Evolutionary conservation across 2,797 vertebrate genomes (phyloP).

Genomic region (Coluber constrictor): DNA sequence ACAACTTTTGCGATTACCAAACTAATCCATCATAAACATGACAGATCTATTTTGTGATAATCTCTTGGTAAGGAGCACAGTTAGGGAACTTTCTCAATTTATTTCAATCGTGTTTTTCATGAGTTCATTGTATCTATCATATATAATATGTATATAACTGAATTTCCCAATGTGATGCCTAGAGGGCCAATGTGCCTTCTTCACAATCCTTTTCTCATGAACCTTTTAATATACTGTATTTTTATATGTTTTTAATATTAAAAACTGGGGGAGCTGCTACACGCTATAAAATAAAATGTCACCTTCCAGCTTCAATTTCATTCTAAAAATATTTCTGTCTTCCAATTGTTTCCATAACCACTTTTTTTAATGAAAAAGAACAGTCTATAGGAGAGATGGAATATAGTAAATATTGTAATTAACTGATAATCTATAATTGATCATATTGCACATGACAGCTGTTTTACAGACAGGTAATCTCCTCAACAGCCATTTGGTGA

Average conservation of each 20-base stretch:
- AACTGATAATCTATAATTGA: not conserved
- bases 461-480: not conserved
- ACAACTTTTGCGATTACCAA: conserved; percentile 45
- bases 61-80: not conserved
- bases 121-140: not conserved
- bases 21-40: conserved; percentile 21
- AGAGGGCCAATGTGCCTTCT: not conserved
- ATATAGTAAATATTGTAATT: not conserved
- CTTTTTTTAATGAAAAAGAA: not conserved
- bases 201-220: not conserved
- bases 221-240: not conserved
- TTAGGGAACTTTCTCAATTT: not conserved
- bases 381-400: not conserved
- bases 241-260: not conserved
- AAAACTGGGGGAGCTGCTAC: not conserved
- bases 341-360: not conserved
- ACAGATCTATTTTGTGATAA: conserved; percentile 5
- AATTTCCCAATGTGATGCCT: not conserved
- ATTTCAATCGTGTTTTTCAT: not conserved
- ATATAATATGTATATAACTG: not conserved
- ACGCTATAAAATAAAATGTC: not conserved
- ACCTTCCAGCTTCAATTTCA: not conserved
- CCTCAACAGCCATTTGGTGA: not conserved
- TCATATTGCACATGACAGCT: not conserved
- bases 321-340: not conserved